Evolutionary conservation across 2,113 vertebrate genomes (phyloP), one percentile per base, ranked within the genome.

Genomic region (Silurus meridionalis): DNA sequence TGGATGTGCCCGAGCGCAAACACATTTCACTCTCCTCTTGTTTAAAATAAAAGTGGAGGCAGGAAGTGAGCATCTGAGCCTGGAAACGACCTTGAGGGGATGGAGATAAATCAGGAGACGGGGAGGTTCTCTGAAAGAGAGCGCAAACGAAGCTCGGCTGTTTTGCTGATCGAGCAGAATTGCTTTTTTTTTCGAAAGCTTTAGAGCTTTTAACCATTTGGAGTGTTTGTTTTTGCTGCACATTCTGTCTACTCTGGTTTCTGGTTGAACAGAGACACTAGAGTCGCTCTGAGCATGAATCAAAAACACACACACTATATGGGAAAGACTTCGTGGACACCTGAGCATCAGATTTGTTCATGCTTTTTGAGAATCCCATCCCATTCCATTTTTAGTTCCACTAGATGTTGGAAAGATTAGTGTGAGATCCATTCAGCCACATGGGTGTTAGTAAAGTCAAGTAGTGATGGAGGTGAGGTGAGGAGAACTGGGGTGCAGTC

Each of bases 51-150:
- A 85, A 48, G 11, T 61, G 67, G 61, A 85, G 66, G 23, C 86
- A 85, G 86, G 88, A 85, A 83, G 86, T 61, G 80, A 87, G n/a
- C 37, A 63, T 86, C 82, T 60, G 77, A 86, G 37, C 82, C 72
- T 64, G 64, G 72, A 78, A 67, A 89, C 83, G 83, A 67, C 86
- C 88, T 83, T 79, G 83, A 87, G 83, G 61, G 80, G 85, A 84
- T 71, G 64, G 66, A 89, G 88, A 87, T 84, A 84, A 80, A 87
- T 82, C 52, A 72, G 80, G 69, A 74, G 77, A 23, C 9, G 58
- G 50, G 63, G 71, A n/a, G 50, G 52, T n/a, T 13, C 72, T 53
- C n/a, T 55, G 60, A 8, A 48, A 69, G 48, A 15, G 52, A 60
- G 58, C n/a, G 58, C 19, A 48, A 19, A 23, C 46, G 53, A 80